Evolutionary conservation across 2,888 invertebrate species (phyloP).

Genomic region (Dicroscelio sp.): DNA sequence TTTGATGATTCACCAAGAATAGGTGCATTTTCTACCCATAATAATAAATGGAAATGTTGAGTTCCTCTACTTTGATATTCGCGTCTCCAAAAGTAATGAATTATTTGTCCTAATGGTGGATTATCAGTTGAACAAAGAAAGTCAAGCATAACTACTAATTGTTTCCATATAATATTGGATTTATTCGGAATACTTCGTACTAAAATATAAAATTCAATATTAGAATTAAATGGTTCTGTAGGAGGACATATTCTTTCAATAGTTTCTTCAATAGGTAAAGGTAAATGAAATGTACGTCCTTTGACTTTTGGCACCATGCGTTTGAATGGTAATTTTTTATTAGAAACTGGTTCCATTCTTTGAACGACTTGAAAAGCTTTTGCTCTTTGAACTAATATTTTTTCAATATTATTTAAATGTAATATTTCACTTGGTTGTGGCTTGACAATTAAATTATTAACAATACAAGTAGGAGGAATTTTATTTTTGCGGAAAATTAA

Average conservation of each 20-base stretch:
- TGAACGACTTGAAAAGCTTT: slow-evolving; percentile 89
- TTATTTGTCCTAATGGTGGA: no score
- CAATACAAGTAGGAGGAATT: slow-evolving; percentile 84
- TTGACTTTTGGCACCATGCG: no score
- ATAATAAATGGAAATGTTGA: slow-evolving; percentile 85
- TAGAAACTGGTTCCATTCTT: slow-evolving; percentile 85
- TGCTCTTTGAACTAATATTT: slow-evolving; percentile 86
- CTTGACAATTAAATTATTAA: slow-evolving; percentile 82
- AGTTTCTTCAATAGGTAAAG: slow-evolving; percentile 88
- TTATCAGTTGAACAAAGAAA: no score
- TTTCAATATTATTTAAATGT: slow-evolving; percentile 85
- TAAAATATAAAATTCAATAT: slow-evolving; percentile 66
- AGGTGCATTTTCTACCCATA: slow-evolving; percentile 85
- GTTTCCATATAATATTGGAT: not conserved
- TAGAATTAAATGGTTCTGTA: not conserved
- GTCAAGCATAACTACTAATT: no score
- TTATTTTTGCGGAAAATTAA: slow-evolving; percentile 76
- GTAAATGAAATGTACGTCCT: slow-evolving; percentile 84
- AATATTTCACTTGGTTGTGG: slow-evolving; percentile 75
- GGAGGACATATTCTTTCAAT: slow-evolving; percentile 80
- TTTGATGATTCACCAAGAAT: slow-evolving; percentile 65
- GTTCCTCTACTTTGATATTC: slow-evolving; percentile 83
- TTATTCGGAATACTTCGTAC: slow-evolving; percentile 80
- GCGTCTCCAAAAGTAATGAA: no score
- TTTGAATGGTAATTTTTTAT: slow-evolving; percentile 79